Base-by-base conservation (phyloP, 2,888 invertebrate species). In the Esperia sulphurella region DNA sequence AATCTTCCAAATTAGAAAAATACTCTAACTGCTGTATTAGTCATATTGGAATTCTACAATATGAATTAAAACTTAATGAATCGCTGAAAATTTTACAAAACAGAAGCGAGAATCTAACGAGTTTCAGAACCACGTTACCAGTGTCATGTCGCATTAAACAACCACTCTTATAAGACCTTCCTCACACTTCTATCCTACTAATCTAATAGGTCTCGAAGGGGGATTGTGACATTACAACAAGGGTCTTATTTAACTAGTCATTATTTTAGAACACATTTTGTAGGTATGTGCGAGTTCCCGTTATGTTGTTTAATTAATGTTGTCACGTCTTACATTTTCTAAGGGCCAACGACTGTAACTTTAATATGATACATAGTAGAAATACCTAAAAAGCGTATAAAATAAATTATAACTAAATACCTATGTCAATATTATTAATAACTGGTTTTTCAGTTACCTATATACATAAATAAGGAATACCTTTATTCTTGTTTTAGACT, bases 301-400 rank as follows among this genome's bases (percentile, higher is more conserved):
- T 76, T 78, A 70, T 65, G 64, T 67, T 64, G 68, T 74, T 76
- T 79, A 79, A 81, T 79, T 78, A 79, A 79, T 67, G 63, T 68
- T 75, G 72, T 74, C 79, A 76, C 74, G 76, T 79, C 65, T 71
- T 64, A 60, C 53, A 61, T 61, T 60, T 50, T 45, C 41, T 8
- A 45, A 33, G 28, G 33, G 30, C 38, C 41, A 28, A 42, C 42
- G 40, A 39, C 10, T 30, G 8, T 33, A 41, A 41, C 7, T 46
- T 46, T 46, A 21, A 21, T 21, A 21, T 21, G 21, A 21, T 5
- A 21, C 21, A 21, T 21, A 21, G n/a, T n/a, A n/a, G n/a, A n/a
- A 21, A 21, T 21, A 21, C 21, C 5, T 21, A 21, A 3, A 2
- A 21, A 21, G 21, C 21, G 5, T 21, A 21, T 21, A 3, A 21